Base-by-base conservation (phyloP, 1,140 invertebrate species). In the Babylonia areolata region DNA sequence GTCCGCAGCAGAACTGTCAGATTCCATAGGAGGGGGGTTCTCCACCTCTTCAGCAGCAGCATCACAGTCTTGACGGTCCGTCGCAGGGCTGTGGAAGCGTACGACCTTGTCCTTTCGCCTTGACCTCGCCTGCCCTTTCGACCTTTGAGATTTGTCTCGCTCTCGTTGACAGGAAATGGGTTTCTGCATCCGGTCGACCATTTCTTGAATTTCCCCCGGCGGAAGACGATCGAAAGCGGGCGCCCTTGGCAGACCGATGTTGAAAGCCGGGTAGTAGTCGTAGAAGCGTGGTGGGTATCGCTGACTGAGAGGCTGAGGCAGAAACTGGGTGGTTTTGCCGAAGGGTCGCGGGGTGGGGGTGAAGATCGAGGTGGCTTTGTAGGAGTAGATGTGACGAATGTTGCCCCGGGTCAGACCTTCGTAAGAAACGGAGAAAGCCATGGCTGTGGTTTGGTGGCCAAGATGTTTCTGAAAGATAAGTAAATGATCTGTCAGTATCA, bases 401-500 rank as follows among this genome's bases (percentile, higher is more conserved):
- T 88, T 85, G 28, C 83, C 75, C 37, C 81, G 77, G 3, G 84
- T 77, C 71, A 88, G 79, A 28, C 69, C 58, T 28, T 85, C 42
- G 81, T 86, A 86, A 1, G 87, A 86, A 2, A 86, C 79, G 39
- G 77, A 51, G 64, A 88, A 86, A 88, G 90, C 89, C 86, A 89
- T 71, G n/a, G 88, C 89, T 84, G 69, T 3, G 15, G 20, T 42
- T 2, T 20, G 5, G 37, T 64, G 58, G n/a, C n/a, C n/a, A n/a
- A n/a, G n/a, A n/a, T n/a, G n/a, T n/a, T n/a, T n/a, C n/a, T n/a
- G n/a, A n/a, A n/a, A n/a, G n/a, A n/a, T n/a, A n/a, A n/a, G n/a
- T n/a, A n/a, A n/a, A n/a, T n/a, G n/a, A n/a, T n/a, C n/a, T n/a
- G n/a, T n/a, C n/a, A n/a, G n/a, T n/a, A n/a, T n/a, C n/a, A n/a